Evolutionary conservation across 2,888 invertebrate genomes (phyloP).

Genomic region (Orchestes rusci): DNA sequence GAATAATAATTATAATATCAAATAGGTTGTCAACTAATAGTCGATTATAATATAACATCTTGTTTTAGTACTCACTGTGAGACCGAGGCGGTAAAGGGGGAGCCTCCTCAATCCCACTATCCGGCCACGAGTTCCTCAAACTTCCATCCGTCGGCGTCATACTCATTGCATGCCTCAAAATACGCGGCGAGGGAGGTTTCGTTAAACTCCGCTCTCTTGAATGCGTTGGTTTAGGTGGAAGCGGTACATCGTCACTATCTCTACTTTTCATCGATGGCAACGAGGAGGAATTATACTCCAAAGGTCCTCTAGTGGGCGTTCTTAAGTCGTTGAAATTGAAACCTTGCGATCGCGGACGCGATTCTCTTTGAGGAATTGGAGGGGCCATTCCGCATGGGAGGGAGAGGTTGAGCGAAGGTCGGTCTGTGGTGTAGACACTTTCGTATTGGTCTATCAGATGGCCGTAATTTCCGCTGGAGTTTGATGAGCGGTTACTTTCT

Average conservation of each 20-base stretch:
- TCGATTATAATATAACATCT: no score
- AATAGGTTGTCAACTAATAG: no score
- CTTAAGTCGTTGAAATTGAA: constrained; percentile 42
- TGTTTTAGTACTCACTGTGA: constrained; percentile 56
- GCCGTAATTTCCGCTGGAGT: constrained; percentile 48
- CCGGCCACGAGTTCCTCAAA: constrained; percentile 52
- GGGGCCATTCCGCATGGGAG: constrained; percentile 47
- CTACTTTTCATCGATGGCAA: constrained; percentile 43
- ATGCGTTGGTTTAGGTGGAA: constrained; percentile 49
- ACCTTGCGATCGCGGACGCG: constrained; percentile 54
- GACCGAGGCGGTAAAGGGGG: constrained; percentile 77
- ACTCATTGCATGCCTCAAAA: constrained; percentile 45
- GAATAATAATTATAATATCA: no score
- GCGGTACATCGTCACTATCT: constrained; percentile 34
- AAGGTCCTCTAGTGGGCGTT: constrained; percentile 42
- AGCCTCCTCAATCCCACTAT: constrained; percentile 54
- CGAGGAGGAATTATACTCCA: constrained; percentile 43
- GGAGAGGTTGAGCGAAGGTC: constrained; percentile 37
- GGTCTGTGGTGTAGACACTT: constrained; percentile 57
- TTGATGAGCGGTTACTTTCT: constrained; percentile 40
- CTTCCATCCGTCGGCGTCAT: constrained; percentile 47
- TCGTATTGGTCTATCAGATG: constrained; percentile 47
- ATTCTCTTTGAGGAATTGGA: constrained; percentile 53
- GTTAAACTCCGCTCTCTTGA: constrained; percentile 45
- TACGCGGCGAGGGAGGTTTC: constrained; percentile 51